Conservation (phyloP, 2,797 vertebrate species). For the Sebastiscus albofasciatus region DNA sequence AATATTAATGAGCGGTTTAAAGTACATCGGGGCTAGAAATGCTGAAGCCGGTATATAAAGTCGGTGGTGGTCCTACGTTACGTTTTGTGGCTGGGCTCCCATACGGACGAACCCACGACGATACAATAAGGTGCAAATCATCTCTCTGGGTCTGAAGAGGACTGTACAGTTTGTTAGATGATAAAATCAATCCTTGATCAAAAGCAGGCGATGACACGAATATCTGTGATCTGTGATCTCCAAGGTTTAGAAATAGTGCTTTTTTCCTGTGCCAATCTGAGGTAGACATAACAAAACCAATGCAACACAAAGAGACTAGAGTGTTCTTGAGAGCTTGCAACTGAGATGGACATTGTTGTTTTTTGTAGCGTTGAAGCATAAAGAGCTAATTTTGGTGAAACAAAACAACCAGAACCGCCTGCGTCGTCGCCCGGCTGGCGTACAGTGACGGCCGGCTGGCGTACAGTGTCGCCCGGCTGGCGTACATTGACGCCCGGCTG, state of each 20-base stretch:
- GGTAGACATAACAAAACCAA: slow-evolving; percentile 77
- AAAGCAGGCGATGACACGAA: slow-evolving; percentile 36
- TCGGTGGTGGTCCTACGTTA: slow-evolving; percentile 53
- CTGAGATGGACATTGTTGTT: slow-evolving; percentile 51
- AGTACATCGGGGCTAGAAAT: slow-evolving; percentile 48
- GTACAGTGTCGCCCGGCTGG: slow-evolving; percentile 51
- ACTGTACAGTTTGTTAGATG: slow-evolving; percentile 50
- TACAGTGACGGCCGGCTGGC: slow-evolving; percentile 53
- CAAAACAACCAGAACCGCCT: slow-evolving; percentile 13
- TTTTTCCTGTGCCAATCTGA: slow-evolving; percentile 77
- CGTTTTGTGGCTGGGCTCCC: slow-evolving; percentile 44
- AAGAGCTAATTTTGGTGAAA: slow-evolving; percentile 16
- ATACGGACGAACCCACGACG: slow-evolving; percentile 42
- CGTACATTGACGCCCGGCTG: no score
- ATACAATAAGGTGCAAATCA: slow-evolving; percentile 70
- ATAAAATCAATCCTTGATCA: slow-evolving; percentile 27
- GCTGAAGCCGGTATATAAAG: slow-evolving; percentile 61
- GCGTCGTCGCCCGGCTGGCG: slow-evolving; percentile 20
- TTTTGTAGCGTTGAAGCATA: slow-evolving; percentile 26
- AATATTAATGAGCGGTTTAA: slow-evolving; percentile 51
- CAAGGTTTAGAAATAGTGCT: slow-evolving; percentile 65
- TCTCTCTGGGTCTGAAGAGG: slow-evolving; percentile 45
- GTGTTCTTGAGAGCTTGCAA: slow-evolving; percentile 33
- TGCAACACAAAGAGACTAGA: slow-evolving; percentile 30
- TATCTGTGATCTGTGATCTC: slow-evolving; percentile 31